Base-by-base conservation (phyloP, 1,140 invertebrate genomes). In the Physella acuta region DNA sequence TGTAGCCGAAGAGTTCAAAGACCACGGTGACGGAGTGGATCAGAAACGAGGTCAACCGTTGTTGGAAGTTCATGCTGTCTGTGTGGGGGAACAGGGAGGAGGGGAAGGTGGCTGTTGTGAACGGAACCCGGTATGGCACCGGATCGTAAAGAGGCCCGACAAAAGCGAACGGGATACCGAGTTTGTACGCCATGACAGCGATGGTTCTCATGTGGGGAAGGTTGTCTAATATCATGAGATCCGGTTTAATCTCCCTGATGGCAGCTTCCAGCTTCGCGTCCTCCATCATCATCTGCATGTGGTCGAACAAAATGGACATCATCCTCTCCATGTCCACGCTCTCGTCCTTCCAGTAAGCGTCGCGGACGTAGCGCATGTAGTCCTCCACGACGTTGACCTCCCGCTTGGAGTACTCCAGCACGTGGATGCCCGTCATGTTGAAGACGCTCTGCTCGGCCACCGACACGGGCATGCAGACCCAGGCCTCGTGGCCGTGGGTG, bases 121-220 rank as follows among this genome's bases (percentile, higher is more conserved):
- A 71, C 0, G 75, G 73, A 0, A 59, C 62, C 5, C 68, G 49
- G 11, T 52, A 26, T 0, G 11, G 1, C 2, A 49, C n/a, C 0
- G 44, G 44, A 4, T 75, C 62, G 31, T 60, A 68, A 2, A 37
- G 11, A 16, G 67, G 16, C 1, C 72, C 72, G 8, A 71, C 20
- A 39, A 71, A 69, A 4, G 67, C 65, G 30, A 71, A 73, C 0
- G 71, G 70, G 16, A 75, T 63, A 20, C 53, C 63, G 17, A 73
- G 31, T 37, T 55, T 67, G 62, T 75, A 73, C 0, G 74, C 55
- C 0, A 73, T 56, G 3, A 72, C 49, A 8, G 59, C 16, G 33
- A 73, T 56, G 26, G 56, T 70, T 34, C 37, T 56, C 26, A 63
- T 31, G 8, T 28, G 26, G 16, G 71, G 70, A 1, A 44, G n/a